These are phyloP conservation scores for Nycticryphes semicollaris DNA, from an alignment of 2,113 vertebrate species.

Conservation along the genomic window DNA sequence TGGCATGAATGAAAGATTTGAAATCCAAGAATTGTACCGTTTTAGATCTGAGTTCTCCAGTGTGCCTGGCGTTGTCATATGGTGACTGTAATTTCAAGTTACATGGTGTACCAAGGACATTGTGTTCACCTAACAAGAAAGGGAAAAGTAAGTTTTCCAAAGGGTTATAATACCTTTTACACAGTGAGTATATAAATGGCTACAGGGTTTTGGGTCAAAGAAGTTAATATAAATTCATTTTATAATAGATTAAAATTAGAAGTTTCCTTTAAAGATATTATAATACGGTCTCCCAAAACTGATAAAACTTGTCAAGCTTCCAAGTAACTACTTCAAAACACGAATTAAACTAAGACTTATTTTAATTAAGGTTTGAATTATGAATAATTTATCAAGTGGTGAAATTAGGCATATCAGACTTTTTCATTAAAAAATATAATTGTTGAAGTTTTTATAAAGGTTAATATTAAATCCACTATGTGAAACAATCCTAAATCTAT, in stretches of 20 bases:
- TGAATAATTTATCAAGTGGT: not conserved
- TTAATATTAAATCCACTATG: not conserved
- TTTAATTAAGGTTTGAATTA: not conserved
- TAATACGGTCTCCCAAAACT: not conserved
- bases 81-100: not conserved
- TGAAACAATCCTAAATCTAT: not conserved
- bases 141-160: not conserved
- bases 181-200: not conserved
- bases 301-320: not conserved
- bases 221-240: not conserved
- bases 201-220: not conserved
- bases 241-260: not conserved
- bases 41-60: not conserved
- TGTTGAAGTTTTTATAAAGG: not conserved
- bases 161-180: not conserved
- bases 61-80: not conserved
- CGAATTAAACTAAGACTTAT: not conserved
- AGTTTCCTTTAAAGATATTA: not conserved
- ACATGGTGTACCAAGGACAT: not conserved
- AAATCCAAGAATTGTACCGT: not conserved
- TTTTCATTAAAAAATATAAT: not conserved
- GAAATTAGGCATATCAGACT: not conserved
- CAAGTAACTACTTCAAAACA: not conserved
- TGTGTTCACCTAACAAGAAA: not conserved
- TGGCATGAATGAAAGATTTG: slow-evolving; percentile 64